Percentiles rank a stretch among this genome's conserved stretches.
phyloP scores from a whole-genome alignment of 1,140 invertebrate genomes.

The Drosophila nannoptera region DNA sequence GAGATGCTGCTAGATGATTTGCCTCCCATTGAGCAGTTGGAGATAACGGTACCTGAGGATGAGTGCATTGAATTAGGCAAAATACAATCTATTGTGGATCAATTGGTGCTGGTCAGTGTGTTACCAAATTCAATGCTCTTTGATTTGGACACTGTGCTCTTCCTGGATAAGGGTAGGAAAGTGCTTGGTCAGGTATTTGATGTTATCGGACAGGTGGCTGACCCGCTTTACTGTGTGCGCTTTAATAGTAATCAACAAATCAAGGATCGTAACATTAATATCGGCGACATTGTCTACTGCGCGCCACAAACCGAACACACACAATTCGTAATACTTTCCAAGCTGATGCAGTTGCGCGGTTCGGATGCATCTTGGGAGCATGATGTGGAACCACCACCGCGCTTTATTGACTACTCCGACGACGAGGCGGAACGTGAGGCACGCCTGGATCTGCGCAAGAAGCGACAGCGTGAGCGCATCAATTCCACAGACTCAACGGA shows the following conservation, averaged over 20 bases:
- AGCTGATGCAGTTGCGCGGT: constrained; percentile 87
- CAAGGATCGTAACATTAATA: constrained; percentile 82
- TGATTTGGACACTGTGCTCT: constrained; percentile 91
- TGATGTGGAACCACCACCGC: constrained; percentile 88
- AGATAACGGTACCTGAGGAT: constrained; percentile 87
- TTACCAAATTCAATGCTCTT: constrained; percentile 85
- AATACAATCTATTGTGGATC: constrained; percentile 86
- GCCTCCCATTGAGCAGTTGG: constrained; percentile 90
- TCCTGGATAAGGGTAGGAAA: constrained; percentile 86
- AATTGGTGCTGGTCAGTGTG: constrained; percentile 86
- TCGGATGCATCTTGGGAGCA: constrained; percentile 91
- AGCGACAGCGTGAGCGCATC: constrained; percentile 52
- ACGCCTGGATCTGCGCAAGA: constrained; percentile 78
- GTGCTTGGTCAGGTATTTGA: constrained; percentile 91
- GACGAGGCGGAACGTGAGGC: constrained; percentile 88
- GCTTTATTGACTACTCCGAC: constrained; percentile 90
- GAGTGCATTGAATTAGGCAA: constrained; percentile 87
- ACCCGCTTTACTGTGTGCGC: constrained; percentile 89
- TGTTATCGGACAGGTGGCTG: constrained; percentile 89
- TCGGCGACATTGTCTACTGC: constrained; percentile 87
- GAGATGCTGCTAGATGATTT: constrained; percentile 83
- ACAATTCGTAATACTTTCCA: constrained; percentile 85
- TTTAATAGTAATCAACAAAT: constrained; percentile 90
- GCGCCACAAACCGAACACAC: constrained; percentile 88
- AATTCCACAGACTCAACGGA: constrained; percentile 59